phyloP scores from a whole-genome alignment of 2,888 invertebrate genomes.

The Tetheella fluctuosa region DNA sequence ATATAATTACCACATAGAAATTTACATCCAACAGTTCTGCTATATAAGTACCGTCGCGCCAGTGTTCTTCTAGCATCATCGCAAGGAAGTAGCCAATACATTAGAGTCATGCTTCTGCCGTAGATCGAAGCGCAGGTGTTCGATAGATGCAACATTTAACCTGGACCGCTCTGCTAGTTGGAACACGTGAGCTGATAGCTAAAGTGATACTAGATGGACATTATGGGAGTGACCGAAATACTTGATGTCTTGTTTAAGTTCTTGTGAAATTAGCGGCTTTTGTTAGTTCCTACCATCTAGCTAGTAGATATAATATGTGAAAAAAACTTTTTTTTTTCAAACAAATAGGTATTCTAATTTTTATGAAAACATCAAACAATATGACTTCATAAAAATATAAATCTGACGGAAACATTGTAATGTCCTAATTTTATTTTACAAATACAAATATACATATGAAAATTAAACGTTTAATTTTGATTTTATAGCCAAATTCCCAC shows the following conservation, averaged over 20 bases:
- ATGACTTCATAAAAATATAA: not conserved
- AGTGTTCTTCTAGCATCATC: not conserved
- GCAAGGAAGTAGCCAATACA: constrained; percentile 2
- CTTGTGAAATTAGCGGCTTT: not conserved
- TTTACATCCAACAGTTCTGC: not conserved
- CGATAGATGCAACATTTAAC: constrained; percentile 52
- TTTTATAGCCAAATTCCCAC: not conserved
- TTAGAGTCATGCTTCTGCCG: constrained; percentile 59
- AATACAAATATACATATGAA: not conserved
- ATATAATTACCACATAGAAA: not conserved
- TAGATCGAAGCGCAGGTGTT: constrained; percentile 68
- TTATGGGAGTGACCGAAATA: constrained; percentile 17
- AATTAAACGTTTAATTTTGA: constrained; percentile 4
- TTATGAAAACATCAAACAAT: too few relatives aligned
- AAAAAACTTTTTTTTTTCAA: too few relatives aligned
- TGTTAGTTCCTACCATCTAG: too few relatives aligned
- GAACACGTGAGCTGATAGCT: constrained; percentile 58
- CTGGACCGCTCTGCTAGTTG: constrained; percentile 35
- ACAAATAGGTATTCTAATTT: too few relatives aligned
- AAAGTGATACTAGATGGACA: constrained; percentile 41
- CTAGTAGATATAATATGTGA: too few relatives aligned
- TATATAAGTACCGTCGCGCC: not conserved
- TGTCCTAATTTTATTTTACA: not conserved
- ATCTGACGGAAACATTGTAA: not conserved
- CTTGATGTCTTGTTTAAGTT: not conserved